These are phyloP conservation scores for Etheostoma spectabile DNA, from an alignment of 2,113 vertebrate species.

Conservation along the genomic window DNA sequence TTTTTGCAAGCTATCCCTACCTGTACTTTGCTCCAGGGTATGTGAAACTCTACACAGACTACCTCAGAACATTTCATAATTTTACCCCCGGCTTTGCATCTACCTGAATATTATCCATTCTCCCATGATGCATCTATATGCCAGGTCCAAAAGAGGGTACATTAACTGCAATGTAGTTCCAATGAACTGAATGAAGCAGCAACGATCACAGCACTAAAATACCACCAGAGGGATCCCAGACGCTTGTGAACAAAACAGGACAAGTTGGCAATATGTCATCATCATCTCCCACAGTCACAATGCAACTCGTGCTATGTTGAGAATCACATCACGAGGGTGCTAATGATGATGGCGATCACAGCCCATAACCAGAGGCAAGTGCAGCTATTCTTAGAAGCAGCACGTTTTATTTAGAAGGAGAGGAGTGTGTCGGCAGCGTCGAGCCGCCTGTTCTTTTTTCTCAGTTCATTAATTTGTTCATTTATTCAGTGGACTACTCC, in stretches of 20 bases:
- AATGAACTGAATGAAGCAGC: background rate
- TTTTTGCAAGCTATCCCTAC: background rate
- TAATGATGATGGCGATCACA: constrained; percentile 68
- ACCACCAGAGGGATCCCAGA: background rate
- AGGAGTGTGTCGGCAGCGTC: constrained; percentile 50
- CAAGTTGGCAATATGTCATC: constrained; percentile 26
- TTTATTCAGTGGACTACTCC: constrained; percentile 70
- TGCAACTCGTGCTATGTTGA: constrained; percentile 46
- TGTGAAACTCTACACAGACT: background rate
- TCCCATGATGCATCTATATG: background rate
- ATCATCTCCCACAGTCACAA: constrained; percentile 46
- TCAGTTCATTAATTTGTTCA: constrained; percentile 76
- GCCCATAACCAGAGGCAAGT: constrained; percentile 60
- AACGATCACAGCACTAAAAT: background rate
- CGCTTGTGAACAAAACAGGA: constrained; percentile 20
- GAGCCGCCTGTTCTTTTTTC: constrained; percentile 52
- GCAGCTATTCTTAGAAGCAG: constrained; percentile 69
- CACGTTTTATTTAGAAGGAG: constrained; percentile 67
- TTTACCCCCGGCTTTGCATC: background rate
- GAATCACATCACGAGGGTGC: constrained; percentile 61
- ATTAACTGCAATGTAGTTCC: background rate
- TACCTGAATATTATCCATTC: background rate
- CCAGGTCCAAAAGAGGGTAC: background rate
- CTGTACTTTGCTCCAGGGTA: background rate
- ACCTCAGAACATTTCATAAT: background rate